phyloP scores from a whole-genome alignment of 1,140 invertebrate genomes.

The Zaprionus gabonicus region DNA sequence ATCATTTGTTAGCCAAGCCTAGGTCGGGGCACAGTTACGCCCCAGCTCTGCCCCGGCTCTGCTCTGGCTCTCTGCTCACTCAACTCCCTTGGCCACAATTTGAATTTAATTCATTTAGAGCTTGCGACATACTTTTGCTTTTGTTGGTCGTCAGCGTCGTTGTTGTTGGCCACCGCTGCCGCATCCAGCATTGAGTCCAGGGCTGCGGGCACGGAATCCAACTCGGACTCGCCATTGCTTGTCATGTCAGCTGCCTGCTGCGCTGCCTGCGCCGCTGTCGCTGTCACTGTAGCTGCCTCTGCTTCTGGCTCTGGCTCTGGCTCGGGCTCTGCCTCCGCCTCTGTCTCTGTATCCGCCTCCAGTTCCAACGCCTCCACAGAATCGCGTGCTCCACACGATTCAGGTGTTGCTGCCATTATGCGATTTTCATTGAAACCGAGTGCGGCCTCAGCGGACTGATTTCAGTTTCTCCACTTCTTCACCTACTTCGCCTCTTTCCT shows the following conservation, averaged over 20 bases:
- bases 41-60: not conserved
- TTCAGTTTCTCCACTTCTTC: conserved; percentile 7
- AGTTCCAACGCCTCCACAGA: conserved; percentile 55
- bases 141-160: conserved; percentile 47
- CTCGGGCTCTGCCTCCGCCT: conserved; percentile 31
- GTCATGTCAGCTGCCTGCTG: conserved; percentile 37
- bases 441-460: conserved; percentile 28
- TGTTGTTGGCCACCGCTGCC: not conserved
- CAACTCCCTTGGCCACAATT: conserved; percentile 30
- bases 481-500: conserved; percentile 13
- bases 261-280: conserved; percentile 20
- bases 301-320: conserved; percentile 6
- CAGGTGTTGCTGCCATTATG: conserved; percentile 75
- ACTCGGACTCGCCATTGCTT: conserved; percentile 30
- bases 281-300: conserved; percentile 18
- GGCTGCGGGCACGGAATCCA: conserved; percentile 24
- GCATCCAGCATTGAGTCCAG: conserved; percentile 21
- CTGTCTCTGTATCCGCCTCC: conserved; percentile 46
- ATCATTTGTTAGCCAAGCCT: conserved; percentile 9
- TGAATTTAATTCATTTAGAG: conserved; percentile 38
- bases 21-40: not conserved
- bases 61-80: not conserved
- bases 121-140: conserved; percentile 68
- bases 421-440: conserved; percentile 69
- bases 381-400: conserved; percentile 73